Conservation (phyloP, 2,888 invertebrate species). For the Halictus ligatus region DNA sequence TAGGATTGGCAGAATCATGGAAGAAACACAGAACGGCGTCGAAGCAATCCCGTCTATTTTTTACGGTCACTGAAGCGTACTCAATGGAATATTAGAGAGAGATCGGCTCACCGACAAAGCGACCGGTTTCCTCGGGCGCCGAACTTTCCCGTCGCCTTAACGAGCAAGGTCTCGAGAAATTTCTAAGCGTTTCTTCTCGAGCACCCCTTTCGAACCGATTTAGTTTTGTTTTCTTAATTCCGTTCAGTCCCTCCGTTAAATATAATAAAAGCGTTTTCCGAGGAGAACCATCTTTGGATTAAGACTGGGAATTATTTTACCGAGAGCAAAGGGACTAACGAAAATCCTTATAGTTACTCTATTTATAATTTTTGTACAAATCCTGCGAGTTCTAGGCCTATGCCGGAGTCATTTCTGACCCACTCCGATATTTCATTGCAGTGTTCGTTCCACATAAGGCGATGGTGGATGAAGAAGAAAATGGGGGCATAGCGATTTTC, state of each 20-base stretch:
- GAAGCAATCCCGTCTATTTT: slow-evolving; percentile 56
- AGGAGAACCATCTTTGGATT: neutral
- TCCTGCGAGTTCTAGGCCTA: too few relatives aligned
- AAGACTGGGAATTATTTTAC: neutral
- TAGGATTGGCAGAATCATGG: slow-evolving; percentile 69
- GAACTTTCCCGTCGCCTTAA: neutral
- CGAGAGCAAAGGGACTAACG: neutral
- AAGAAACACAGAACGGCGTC: slow-evolving; percentile 55
- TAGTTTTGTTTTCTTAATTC: neutral
- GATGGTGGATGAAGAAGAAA: too few relatives aligned
- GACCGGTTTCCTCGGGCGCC: neutral
- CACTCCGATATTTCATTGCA: too few relatives aligned
- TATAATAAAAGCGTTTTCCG: neutral
- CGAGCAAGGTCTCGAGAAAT: neutral
- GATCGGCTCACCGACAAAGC: slow-evolving; percentile 3
- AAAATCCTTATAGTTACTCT: neutral
- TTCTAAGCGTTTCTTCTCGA: neutral
- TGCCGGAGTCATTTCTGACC: too few relatives aligned
- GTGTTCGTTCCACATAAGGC: too few relatives aligned
- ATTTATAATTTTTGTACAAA: neutral
- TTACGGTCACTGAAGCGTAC: neutral
- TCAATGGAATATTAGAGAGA: slow-evolving; percentile 21
- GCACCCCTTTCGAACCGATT: neutral
- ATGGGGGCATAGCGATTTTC: too few relatives aligned
- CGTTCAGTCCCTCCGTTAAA: neutral